These are phyloP conservation scores for Hypolimnas misippus DNA, from an alignment of 2,888 invertebrate species.

Conservation along the genomic window DNA sequence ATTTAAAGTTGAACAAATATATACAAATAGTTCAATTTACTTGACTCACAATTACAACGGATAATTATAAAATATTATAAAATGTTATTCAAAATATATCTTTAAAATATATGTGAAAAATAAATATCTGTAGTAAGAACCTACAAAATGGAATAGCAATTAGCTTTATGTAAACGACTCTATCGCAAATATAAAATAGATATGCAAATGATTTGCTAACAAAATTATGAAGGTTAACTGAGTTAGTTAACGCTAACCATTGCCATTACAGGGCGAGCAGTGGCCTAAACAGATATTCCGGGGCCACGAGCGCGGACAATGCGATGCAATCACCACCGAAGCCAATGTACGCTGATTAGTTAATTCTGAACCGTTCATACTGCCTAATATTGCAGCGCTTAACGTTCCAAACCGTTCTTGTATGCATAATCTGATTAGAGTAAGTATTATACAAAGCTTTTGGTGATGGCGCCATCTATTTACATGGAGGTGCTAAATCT, in stretches of 20 bases:
- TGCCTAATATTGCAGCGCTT: slow-evolving; percentile 69
- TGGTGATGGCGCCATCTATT: slow-evolving; percentile 65
- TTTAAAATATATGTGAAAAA: too few species aligned
- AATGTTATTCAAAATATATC: too few species aligned
- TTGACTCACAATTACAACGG: too few species aligned
- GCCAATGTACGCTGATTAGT: slow-evolving; percentile 82
- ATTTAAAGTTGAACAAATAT: too few species aligned
- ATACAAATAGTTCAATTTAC: too few species aligned
- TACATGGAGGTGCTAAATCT: slow-evolving; percentile 54
- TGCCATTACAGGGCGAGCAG: slow-evolving; percentile 77
- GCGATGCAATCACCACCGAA: slow-evolving; percentile 77
- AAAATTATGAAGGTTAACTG: slow-evolving; percentile 65
- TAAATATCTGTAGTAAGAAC: neutral
- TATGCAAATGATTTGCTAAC: slow-evolving; percentile 58
- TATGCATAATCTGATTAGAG: slow-evolving; percentile 83
- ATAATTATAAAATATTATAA: too few species aligned
- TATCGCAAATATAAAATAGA: slow-evolving; percentile 47
- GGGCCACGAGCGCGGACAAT: slow-evolving; percentile 79
- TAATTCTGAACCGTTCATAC: slow-evolving; percentile 78
- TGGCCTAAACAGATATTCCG: slow-evolving; percentile 84
- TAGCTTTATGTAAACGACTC: slow-evolving; percentile 19
- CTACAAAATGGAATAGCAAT: slow-evolving; percentile 5
- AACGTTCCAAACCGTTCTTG: slow-evolving; percentile 77
- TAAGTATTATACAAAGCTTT: slow-evolving; percentile 80
- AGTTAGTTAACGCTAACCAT: slow-evolving; percentile 72